Conservation (phyloP, 53 echinoderm and acorn worm genomes). For the Paracentrotus lividus region DNA sequence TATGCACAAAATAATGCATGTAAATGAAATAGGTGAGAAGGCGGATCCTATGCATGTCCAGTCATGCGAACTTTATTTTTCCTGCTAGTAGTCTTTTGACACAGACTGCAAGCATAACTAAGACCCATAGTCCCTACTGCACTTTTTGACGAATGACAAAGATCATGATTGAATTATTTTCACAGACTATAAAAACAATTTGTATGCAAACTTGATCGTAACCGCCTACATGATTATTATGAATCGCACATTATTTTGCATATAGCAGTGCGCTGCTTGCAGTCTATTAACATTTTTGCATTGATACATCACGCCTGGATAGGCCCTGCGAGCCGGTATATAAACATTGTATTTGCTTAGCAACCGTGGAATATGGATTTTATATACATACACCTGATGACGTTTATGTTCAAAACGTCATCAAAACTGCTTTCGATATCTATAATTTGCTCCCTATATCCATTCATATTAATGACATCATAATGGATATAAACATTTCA, state of each 20-base stretch:
- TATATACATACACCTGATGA: neutral
- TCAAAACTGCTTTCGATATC: neutral
- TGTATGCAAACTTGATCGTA: neutral
- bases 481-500: too few relatives aligned
- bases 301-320: too few relatives aligned
- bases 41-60: constrained; percentile 1
- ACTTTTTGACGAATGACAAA: too few relatives aligned
- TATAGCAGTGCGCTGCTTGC: too few relatives aligned
- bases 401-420: neutral
- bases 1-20: too few relatives aligned
- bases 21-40: neutral
- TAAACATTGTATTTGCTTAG: neutral
- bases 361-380: neutral
- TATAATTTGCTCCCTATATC: too few relatives aligned
- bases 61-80: neutral
- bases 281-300: too few relatives aligned
- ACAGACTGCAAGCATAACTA: neutral
- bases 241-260: too few relatives aligned
- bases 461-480: too few relatives aligned
- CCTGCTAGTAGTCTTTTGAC: neutral
- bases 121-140: too few relatives aligned
- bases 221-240: too few relatives aligned
- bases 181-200: neutral
- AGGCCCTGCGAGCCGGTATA: neutral
- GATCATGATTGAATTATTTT: too few relatives aligned